Evolutionary conservation across 2,888 invertebrate genomes (phyloP), one percentile per base, ranked within the genome.

Genomic region (Sphinx pinastri): DNA sequence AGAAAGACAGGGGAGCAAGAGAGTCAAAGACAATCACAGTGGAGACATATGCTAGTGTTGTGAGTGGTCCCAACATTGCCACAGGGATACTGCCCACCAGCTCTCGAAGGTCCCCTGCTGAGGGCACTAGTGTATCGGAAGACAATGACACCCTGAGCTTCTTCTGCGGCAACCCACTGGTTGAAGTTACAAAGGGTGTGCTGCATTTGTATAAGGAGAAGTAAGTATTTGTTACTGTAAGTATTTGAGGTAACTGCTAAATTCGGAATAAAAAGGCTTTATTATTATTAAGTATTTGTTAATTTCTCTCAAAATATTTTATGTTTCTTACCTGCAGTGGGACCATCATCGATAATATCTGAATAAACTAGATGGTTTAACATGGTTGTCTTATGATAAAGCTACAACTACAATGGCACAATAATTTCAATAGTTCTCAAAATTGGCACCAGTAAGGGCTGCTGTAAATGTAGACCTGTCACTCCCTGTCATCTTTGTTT

Each of bases 121-220:
- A 86, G 49, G 84, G 83, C 49, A 81, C 75, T 70, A 86, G 77
- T 86, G 75, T 78, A 0, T 84, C 87, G 5, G 91, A 92, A 60
- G 90, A 90, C 38, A 84, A 84, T 58, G 95, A 94, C 31, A 95
- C 96, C 72, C 96, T 97, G 68, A 95, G 95, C 68, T 99, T 99
- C 90, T 98, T 98, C 79, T 98, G 98, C 79, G 99, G 99, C 5
- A 99, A 99, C 94, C 99, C 99, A 0, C 96, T 97, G 81, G 98
- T 99, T 0, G 99, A 99, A 92, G 97, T 98, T 52, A 99, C 99
- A 0, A 98, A 98, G 88, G 99, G 99, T 55, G 97, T 99, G 66
- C 94, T 99, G 71, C 99, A 99, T 95, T 94, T 99, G 25, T 99
- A 98, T 88, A 99, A 99, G 88, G 99, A 99, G 88, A 98, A 99